Percentiles rank a stretch among this genome's conserved stretches.
phyloP scores from a whole-genome alignment of 2,797 vertebrate genomes.

The Coluber constrictor region DNA sequence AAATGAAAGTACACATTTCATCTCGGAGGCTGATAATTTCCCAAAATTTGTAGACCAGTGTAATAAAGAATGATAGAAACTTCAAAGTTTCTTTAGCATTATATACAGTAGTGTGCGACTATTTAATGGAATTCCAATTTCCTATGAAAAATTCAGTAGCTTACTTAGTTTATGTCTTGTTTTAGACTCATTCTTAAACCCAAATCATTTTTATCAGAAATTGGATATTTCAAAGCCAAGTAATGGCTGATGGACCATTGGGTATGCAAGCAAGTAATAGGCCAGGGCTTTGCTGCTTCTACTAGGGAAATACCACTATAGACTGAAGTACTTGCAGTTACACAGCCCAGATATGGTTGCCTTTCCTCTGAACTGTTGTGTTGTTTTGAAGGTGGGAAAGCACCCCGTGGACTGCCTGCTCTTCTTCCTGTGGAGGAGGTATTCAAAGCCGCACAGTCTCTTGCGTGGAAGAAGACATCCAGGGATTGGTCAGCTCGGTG shows the following conservation, averaged over 20 bases:
- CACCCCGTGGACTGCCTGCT: conserved; percentile 96
- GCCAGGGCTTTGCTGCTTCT: background rate
- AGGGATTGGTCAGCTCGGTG: conserved; percentile 83
- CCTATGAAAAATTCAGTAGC: background rate
- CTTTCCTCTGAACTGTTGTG: conserved; percentile 42
- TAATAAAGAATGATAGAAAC: background rate
- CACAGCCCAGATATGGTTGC: background rate
- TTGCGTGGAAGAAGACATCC: conserved; percentile 97
- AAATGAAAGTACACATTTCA: too few species aligned
- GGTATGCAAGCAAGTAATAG: background rate
- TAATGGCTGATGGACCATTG: background rate
- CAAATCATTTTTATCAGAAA: background rate
- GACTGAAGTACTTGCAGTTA: background rate
- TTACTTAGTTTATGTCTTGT: background rate
- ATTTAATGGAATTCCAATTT: background rate
- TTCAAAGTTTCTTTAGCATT: background rate
- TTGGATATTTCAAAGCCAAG: background rate
- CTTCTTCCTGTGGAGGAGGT: conserved; percentile 91
- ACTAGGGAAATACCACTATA: background rate
- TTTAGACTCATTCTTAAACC: background rate
- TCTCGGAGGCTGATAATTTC: too few species aligned
- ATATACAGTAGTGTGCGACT: background rate
- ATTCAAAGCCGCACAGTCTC: conserved; percentile 91
- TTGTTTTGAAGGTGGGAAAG: conserved; percentile 87
- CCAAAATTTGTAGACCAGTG: too few species aligned